Percentiles rank a stretch among this genome's conserved stretches.
phyloP scores from a whole-genome alignment of 2,888 invertebrate genomes.

The Eupithecia pulchellata region DNA sequence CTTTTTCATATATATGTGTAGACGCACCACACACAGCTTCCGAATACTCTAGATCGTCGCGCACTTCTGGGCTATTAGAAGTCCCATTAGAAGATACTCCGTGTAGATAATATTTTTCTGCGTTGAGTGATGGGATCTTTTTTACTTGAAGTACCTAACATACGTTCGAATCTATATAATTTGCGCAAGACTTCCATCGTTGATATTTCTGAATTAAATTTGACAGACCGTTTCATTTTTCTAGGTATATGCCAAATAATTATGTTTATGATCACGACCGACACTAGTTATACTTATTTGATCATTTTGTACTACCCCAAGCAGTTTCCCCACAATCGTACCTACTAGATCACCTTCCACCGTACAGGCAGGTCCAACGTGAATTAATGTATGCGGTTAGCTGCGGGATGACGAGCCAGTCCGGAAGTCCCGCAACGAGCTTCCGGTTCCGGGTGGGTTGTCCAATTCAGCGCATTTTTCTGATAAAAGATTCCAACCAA shows the following conservation, averaged over 20 bases:
- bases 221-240: not conserved
- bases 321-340: not conserved
- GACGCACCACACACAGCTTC: no score
- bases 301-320: not conserved
- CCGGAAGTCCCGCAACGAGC: no score
- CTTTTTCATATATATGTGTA: no score
- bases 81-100: not conserved
- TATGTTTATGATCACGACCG: not conserved
- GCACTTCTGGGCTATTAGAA: no score
- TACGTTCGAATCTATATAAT: not conserved
- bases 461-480: conserved; percentile 36
- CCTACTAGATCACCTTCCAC: conserved; percentile 5
- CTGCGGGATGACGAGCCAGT: conserved; percentile 49
- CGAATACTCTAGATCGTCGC: no score
- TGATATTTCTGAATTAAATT: not conserved
- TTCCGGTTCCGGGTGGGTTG: conserved; percentile 45
- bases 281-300: not conserved
- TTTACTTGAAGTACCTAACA: not conserved
- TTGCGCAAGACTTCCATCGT: not conserved
- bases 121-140: not conserved
- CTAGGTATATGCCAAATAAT: not conserved
- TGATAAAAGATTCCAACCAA: conserved; percentile 21
- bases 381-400: conserved; percentile 37
- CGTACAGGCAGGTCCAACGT: conserved; percentile 10
- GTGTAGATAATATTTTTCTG: not conserved